A percentile compares a stretch with the other conserved stretches of the same genome.
Conservation (phyloP, 2,113 vertebrate species). For the Ahaetulla prasina region DNA sequence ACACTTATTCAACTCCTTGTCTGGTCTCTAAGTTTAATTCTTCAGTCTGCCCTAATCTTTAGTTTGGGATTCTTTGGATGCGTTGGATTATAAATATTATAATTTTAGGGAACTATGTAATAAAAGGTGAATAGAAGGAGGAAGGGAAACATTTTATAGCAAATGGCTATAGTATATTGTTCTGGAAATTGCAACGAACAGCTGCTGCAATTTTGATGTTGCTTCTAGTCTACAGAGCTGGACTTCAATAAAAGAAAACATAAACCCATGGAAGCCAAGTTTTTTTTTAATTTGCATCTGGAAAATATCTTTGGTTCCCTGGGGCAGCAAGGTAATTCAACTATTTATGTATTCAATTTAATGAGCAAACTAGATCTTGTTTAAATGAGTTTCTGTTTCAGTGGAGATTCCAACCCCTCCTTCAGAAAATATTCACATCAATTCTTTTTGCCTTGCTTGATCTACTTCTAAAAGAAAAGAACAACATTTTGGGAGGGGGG, state of each 20-base stretch:
- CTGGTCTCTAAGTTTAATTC: neutral
- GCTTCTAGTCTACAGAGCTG: neutral
- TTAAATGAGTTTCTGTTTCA: constrained; percentile 40
- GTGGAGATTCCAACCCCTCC: constrained; percentile 15
- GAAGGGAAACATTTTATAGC: neutral
- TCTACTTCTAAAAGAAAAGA: constrained; percentile 57
- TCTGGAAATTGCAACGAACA: neutral
- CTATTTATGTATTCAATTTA: neutral
- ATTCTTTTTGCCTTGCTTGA: constrained; percentile 56
- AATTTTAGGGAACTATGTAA: neutral
- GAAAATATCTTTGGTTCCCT: neutral
- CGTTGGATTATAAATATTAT: neutral
- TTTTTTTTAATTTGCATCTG: neutral
- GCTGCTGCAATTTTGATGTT: neutral
- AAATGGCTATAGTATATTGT: neutral
- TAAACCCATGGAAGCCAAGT: neutral
- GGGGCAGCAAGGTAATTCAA: neutral
- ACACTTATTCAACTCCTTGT: neutral
- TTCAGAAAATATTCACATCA: constrained; percentile 42
- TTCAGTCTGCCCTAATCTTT: neutral
- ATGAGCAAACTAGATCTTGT: constrained; percentile 24
- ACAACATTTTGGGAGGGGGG: constrained; percentile 33
- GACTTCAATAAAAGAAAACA: neutral
- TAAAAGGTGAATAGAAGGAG: neutral
- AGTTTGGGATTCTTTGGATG: neutral